Percentiles rank a stretch among this genome's conserved stretches.
These are phyloP conservation scores for Sclerodermus sp. DNA, from an alignment of 2,888 invertebrate species.

Conservation along the genomic window DNA sequence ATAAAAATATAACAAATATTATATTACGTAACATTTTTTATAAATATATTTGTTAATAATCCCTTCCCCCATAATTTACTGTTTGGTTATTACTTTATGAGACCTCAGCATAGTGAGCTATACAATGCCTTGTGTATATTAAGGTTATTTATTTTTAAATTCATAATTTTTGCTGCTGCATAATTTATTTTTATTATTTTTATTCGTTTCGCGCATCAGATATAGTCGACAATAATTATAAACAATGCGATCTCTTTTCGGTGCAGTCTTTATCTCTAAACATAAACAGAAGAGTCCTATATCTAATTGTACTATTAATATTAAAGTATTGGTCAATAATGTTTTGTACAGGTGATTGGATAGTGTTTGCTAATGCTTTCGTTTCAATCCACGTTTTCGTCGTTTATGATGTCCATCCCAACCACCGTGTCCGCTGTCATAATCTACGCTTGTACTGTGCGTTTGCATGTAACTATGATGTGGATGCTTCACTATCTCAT, in stretches of 20 bases:
- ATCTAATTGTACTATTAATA: too few species aligned
- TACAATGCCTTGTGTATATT: too few species aligned
- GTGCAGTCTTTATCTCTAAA: too few species aligned
- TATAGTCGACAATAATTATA: too few species aligned
- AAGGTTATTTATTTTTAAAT: too few species aligned
- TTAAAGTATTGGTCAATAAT: neutral
- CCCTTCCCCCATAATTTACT: neutral
- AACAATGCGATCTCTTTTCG: too few species aligned
- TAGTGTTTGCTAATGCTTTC: neutral
- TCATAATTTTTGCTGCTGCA: too few species aligned
- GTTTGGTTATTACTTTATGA: neutral
- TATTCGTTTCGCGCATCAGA: too few species aligned
- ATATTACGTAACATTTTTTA: neutral
- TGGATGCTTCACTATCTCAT: slow-evolving; percentile 86
- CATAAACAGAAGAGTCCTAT: too few species aligned
- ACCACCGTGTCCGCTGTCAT: slow-evolving; percentile 62
- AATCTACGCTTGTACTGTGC: slow-evolving; percentile 70
- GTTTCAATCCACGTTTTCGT: slow-evolving; percentile 53
- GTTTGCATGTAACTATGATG: slow-evolving; percentile 77
- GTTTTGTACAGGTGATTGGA: neutral
- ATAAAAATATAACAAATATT: too few species aligned
- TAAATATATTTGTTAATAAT: neutral
- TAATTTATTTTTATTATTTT: too few species aligned
- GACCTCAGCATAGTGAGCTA: too few species aligned
- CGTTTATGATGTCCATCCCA: slow-evolving; percentile 48